Evolutionary conservation across 2,797 vertebrate genomes (phyloP), one percentile per base, ranked within the genome.

Genomic region (Lithobates sylvaticus): DNA sequence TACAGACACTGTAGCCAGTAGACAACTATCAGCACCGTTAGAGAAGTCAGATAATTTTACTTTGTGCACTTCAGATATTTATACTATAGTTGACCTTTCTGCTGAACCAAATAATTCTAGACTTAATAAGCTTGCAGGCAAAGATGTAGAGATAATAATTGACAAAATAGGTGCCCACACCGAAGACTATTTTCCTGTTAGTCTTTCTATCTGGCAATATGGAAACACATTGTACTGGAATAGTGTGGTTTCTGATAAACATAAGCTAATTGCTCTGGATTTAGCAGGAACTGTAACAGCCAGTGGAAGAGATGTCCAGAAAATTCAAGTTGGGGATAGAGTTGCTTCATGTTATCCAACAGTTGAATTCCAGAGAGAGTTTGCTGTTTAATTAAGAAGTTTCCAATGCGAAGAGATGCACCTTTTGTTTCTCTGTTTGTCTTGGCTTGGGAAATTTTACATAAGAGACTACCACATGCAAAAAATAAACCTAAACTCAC

Each of bases 391-490:
- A 92, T 91, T 23, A 94, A 91, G 79, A 95, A 88, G 79, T 87
- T 95, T 42, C 90, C 90, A 0, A 93, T 93, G 81, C 89, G 98
- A 78, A 92, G 90, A 90, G 93, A 92, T 12, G 89, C 89, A 12
- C 96, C 96, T 6, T 97, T 96, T 81, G 32, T 97, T 74, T 98
- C 97, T 5, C 96, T 93, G 84, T 95, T 97, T 79, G 88, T 96
- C 68, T 79, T 97, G 71, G 95, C 96, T 0, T 96, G 96, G 97
- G 92, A 96, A 90, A 94, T 97, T 81, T 86, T 97, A 65, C 91
- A 89, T 71, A 91, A 81, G 77, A 85, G 84, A 1, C 89, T 96
- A 86, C 88, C 90, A 47, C 86, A 83, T 12, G 88, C 89, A 1
- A 95, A 93, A 76, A 89, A 88, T 12, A 89, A 89, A 74, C 89